phyloP scores from a whole-genome alignment of 2,888 invertebrate genomes.

The Erannis defoliaria region DNA sequence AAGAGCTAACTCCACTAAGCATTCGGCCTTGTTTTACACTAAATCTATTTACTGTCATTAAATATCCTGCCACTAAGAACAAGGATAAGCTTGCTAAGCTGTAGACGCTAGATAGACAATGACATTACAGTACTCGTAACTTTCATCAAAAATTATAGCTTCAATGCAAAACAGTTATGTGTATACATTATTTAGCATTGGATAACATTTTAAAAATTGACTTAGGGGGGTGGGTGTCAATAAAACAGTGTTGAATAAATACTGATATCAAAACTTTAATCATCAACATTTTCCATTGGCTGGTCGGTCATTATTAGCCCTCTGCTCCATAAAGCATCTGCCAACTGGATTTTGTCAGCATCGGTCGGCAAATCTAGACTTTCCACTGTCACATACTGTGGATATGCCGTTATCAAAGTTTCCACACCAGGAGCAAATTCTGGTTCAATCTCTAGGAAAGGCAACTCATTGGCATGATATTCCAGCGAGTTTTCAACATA shows the following conservation, averaged over 20 bases:
- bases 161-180: too few species aligned
- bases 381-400: slow-evolving; percentile 91
- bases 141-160: too few species aligned
- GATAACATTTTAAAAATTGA: too few species aligned
- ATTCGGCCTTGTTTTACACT: too few species aligned
- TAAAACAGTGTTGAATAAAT: slow-evolving; percentile 14
- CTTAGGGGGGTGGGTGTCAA: neutral
- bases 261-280: slow-evolving; percentile 55
- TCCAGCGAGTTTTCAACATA: slow-evolving; percentile 94
- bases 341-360: slow-evolving; percentile 88
- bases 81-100: too few species aligned
- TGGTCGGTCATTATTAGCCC: slow-evolving; percentile 92
- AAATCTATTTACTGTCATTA: too few species aligned
- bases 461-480: slow-evolving; percentile 93
- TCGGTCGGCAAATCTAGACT: slow-evolving; percentile 89
- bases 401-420: slow-evolving; percentile 91
- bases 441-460: slow-evolving; percentile 89
- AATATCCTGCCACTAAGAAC: too few species aligned
- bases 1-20: too few species aligned
- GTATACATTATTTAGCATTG: too few species aligned
- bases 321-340: slow-evolving; percentile 93
- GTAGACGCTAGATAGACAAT: too few species aligned
- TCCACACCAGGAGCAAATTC: slow-evolving; percentile 90
- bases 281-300: slow-evolving; percentile 82
- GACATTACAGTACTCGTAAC: too few species aligned